A percentile compares a stretch with the other conserved stretches of the same genome.
phyloP scores from a whole-genome alignment of 2,113 vertebrate species.

The Hippocampus barbouri region DNA sequence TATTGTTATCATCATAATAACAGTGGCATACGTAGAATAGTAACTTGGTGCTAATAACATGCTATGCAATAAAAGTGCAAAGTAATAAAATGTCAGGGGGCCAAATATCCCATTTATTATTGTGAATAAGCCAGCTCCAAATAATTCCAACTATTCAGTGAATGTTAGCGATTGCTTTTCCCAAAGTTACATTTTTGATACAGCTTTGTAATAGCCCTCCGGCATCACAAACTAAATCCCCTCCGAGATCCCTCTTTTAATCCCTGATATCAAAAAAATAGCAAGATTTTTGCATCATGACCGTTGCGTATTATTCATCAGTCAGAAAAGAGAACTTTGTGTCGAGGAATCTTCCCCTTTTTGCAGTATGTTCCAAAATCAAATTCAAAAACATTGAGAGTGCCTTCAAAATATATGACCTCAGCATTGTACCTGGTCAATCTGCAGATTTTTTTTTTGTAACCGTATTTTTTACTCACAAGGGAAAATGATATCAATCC shows the following conservation, averaged over 20 bases:
- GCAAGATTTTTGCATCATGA: constrained; percentile 68
- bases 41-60: neutral
- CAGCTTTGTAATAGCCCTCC: constrained; percentile 58
- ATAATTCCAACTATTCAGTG: constrained; percentile 35
- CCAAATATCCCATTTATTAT: constrained; percentile 5
- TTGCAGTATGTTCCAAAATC: constrained; percentile 10
- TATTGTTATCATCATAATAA: neutral
- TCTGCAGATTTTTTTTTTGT: neutral
- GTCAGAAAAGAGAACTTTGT: constrained; percentile 36
- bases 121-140: constrained; percentile 43
- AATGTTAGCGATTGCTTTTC: constrained; percentile 47
- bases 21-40: neutral
- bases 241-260: constrained; percentile 68
- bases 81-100: constrained; percentile 1
- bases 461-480: constrained; percentile 7
- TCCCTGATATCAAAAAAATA: constrained; percentile 73
- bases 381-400: neutral
- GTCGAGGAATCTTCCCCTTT: constrained; percentile 14
- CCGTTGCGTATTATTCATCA: constrained; percentile 57
- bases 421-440: neutral
- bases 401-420: neutral
- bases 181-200: constrained; percentile 55
- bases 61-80: neutral
- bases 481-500: constrained; percentile 22
- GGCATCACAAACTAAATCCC: constrained; percentile 63